Evolutionary conservation across 2,113 vertebrate species (phyloP), one percentile per base, ranked within the genome.

Genomic region (Ailurus styani): DNA sequence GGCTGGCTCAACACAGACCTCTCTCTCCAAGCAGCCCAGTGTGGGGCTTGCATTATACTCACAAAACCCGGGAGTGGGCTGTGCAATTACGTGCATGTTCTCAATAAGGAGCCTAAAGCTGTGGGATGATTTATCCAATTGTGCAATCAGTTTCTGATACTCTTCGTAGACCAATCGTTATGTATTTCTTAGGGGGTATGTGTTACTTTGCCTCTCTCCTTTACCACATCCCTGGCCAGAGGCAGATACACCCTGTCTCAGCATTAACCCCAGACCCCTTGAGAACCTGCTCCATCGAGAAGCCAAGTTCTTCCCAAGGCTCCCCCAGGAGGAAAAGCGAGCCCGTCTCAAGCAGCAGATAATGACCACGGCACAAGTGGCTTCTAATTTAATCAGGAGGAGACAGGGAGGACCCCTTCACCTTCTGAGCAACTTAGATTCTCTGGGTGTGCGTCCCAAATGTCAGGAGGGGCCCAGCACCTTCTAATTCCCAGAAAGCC

Each of bases 331-430:
- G 62, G 52, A 81, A 90, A 27, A 47, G 54, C 0, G 4, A 77
- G 52, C 17, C 42, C 7, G 8, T 29, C 21, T 62, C 45, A 64
- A 72, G 60, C 42, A 47, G 15, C 42, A 42, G 37, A 18, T 27
- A 4, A 14, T 78, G 13, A 10, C 4, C 0, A 5, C 0, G 2
- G 45, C 68, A 52, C 47, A 57, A 62, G 2, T 52, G 12, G 62
- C n/a, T 47, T 47, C 11, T 10, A 7, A 34, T 25, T 37, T 25
- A n/a, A 31, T 11, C 47, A n/a, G 79, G 54, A 20, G 52, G 29
- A 12, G 37, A 20, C 52, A 6, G 3, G 1, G 77, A 66, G 66
- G 34, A 4, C 21, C 13, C 9, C 11, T 34, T 4, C 27, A 0
- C 6, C 62, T 25, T 4, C 0, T 4, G 42, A 45, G 72, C 70